Conservation (phyloP, 2,113 vertebrate species). For the Phoenicopterus ruber region DNA sequence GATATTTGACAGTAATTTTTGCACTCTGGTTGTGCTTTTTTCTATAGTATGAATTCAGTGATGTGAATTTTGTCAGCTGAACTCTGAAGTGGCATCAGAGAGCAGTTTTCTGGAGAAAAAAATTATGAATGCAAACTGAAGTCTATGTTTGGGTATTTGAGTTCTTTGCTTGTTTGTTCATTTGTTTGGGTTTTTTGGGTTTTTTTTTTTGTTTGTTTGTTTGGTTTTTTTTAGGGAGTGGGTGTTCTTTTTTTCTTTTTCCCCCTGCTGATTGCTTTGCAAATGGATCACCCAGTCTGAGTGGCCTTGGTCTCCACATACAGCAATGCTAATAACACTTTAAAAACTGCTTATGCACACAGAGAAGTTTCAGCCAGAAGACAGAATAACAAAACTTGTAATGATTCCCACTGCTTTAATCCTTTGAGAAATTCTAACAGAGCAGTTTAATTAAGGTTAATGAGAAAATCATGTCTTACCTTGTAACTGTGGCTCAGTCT, state of each 20-base stretch:
- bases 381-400: not conserved
- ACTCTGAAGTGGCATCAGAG: not conserved
- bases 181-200: not conserved
- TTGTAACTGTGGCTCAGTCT: not conserved
- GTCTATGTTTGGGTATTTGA: not conserved
- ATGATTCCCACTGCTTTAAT: not conserved
- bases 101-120: not conserved
- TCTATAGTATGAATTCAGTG: not conserved
- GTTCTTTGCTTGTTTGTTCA: not conserved
- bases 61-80: not conserved
- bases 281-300: not conserved
- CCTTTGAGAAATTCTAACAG: not conserved
- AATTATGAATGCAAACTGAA: not conserved
- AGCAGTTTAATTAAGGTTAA: not conserved
- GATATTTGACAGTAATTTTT: not conserved
- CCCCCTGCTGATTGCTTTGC: not conserved
- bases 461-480: not conserved
- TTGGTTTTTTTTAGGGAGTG: not conserved
- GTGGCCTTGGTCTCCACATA: not conserved
- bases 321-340: not conserved
- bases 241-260: not conserved
- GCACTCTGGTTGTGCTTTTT: not conserved
- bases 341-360: not conserved
- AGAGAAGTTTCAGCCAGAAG: not conserved
- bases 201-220: not conserved